phyloP scores from a whole-genome alignment of 2,888 invertebrate species.

The Elmis aenea region DNA sequence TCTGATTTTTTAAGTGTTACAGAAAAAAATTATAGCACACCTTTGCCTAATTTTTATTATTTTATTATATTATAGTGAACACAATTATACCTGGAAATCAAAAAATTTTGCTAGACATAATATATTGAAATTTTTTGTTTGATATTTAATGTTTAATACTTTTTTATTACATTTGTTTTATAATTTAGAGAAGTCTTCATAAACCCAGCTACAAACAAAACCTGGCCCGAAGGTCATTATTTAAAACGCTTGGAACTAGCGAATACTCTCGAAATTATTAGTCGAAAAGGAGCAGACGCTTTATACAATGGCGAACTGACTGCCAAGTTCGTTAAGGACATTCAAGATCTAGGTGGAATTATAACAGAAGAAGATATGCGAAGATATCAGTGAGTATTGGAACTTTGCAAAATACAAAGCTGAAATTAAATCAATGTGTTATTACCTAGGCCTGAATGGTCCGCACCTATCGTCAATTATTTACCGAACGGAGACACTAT shows the following conservation, averaged over 20 bases:
- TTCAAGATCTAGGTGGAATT: conserved; percentile 60
- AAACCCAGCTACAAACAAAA: conserved; percentile 41
- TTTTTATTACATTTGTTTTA: too few relatives aligned
- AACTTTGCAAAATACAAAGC: not conserved
- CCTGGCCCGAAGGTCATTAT: conserved; percentile 44
- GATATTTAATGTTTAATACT: not conserved
- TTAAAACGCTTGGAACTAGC: conserved; percentile 49
- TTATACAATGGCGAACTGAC: conserved; percentile 56
- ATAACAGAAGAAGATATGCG: conserved; percentile 72
- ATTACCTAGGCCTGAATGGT: conserved; percentile 58
- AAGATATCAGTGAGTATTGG: conserved; percentile 63
- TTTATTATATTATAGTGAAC: too few relatives aligned
- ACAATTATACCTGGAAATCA: too few relatives aligned
- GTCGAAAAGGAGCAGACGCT: conserved; percentile 50
- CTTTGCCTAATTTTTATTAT: too few relatives aligned
- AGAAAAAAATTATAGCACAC: too few relatives aligned
- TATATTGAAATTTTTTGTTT: not conserved
- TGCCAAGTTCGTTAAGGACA: conserved; percentile 38
- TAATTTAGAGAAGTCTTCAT: conserved; percentile 39
- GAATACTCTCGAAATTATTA: conserved; percentile 51
- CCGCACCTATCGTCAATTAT: conserved; percentile 55
- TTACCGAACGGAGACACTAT: conserved; percentile 61
- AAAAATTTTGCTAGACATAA: too few relatives aligned
- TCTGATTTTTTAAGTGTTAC: too few relatives aligned
- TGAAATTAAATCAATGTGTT: not conserved